Evolutionary conservation across 1,140 invertebrate genomes (phyloP).

Genomic region (Araneus ventricosus): DNA sequence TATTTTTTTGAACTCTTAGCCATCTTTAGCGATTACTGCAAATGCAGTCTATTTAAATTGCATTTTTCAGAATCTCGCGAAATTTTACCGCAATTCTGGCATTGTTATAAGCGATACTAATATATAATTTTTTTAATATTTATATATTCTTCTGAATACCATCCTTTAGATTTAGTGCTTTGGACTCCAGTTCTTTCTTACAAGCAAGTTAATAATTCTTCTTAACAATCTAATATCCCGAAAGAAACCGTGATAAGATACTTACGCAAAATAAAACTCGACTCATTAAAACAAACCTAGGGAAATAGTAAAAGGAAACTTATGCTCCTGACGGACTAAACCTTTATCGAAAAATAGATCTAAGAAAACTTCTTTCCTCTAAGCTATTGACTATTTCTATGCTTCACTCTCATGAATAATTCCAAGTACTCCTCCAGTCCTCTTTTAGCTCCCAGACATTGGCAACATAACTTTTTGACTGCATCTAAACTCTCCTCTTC

Average conservation of each 20-base stretch:
- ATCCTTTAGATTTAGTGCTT: too few relatives aligned
- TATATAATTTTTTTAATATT: too few relatives aligned
- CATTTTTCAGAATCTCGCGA: too few relatives aligned
- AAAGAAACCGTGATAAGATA: neutral
- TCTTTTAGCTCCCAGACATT: neutral
- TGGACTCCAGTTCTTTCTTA: too few relatives aligned
- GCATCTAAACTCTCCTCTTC: neutral
- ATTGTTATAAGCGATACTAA: too few relatives aligned
- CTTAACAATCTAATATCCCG: neutral
- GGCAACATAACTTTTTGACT: neutral
- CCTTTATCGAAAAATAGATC: slow-evolving; percentile 19
- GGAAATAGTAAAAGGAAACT: neutral
- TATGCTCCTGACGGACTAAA: neutral
- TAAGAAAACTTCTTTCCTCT: neutral
- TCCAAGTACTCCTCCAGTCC: neutral
- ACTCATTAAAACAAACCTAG: neutral
- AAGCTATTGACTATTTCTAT: neutral
- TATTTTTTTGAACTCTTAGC: too few relatives aligned
- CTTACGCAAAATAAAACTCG: neutral
- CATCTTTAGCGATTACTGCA: too few relatives aligned
- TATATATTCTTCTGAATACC: too few relatives aligned
- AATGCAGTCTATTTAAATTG: too few relatives aligned
- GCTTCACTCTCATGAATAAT: slow-evolving; percentile 11
- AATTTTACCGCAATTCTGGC: too few relatives aligned
- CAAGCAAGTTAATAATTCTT: neutral